Base-by-base conservation (phyloP, 1,140 invertebrate genomes). In the Drosophila bocqueti region DNA sequence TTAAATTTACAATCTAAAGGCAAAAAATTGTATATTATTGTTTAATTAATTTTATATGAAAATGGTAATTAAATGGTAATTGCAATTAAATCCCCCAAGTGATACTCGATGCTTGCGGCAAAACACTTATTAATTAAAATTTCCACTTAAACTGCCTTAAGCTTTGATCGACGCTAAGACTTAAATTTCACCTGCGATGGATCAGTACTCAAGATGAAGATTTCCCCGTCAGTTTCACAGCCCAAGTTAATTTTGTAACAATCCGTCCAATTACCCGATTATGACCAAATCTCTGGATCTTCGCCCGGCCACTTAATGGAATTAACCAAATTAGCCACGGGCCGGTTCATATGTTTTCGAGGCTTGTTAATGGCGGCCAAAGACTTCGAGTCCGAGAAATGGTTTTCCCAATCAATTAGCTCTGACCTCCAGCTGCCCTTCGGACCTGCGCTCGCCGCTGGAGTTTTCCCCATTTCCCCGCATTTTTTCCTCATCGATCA, bases 381-480 rank as follows among this genome's bases (percentile, higher is more conserved):
- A 58, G 73, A 71, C 50, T 16, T 31, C 42, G 66, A 18, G 3
- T 62, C 65, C 52, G 73, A 73, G 82, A 77, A 79, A 85, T 65
- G 82, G 66, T 71, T 84, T 84, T 85, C 78, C 82, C 83, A 84
- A 84, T 84, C 82, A 84, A 84, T 84, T 84, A 84, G 78, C 82
- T 69, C 60, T 85, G 82, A 84, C 82, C 82, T 80, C 77, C 64
- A 84, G 72, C 64, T 73, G 69, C 69, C 69, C 69, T 75, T 75
- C 50, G 65, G 47, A 67, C 75, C 73, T 76, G 72, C 62, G 55
- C 69, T 71, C 67, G 31, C 67, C 18, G 40, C 67, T 50, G 69
- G 54, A 40, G 49, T 38, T 62, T 52, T 54, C 42, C 63, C 61
- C 40, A 58, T 64, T 71, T 61, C 60, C 40, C 34, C 58, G 54